Evolutionary conservation across 2,797 vertebrate genomes (phyloP).

Genomic region (Chiloscyllium punctatum): DNA sequence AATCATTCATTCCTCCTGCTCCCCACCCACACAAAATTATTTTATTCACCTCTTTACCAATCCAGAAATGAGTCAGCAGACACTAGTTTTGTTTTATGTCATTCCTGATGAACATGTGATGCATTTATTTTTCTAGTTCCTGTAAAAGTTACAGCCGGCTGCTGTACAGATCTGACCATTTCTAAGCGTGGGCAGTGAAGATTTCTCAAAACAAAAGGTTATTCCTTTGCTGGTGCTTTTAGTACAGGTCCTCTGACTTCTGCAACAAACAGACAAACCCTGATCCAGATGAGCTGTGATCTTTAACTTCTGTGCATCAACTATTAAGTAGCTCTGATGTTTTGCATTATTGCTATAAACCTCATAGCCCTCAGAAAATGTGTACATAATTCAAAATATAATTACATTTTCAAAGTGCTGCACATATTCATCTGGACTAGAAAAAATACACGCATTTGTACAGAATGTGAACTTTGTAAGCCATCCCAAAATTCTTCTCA

Average conservation of each 20-base stretch:
- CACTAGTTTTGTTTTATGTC: neutral
- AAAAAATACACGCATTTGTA: neutral
- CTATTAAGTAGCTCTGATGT: neutral
- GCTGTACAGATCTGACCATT: neutral
- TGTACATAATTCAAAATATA: neutral
- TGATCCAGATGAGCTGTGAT: neutral
- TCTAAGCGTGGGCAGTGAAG: constrained; percentile 4
- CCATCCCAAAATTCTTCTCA: neutral
- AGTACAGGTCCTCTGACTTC: neutral
- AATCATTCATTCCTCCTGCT: neutral
- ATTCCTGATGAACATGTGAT: neutral
- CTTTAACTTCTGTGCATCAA: neutral
- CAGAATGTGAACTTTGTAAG: neutral
- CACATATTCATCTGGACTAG: neutral
- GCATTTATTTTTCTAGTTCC: constrained; percentile 24
- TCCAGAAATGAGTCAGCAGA: neutral
- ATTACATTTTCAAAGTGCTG: neutral
- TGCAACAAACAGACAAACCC: neutral
- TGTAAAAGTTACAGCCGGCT: neutral
- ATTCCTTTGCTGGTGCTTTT: neutral
- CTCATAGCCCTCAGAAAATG: neutral
- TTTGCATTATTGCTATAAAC: neutral
- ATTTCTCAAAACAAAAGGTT: neutral
- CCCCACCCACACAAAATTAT: no score
- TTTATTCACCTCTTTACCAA: neutral